Evolutionary conservation across 2,113 vertebrate genomes (phyloP), one percentile per base, ranked within the genome.

Genomic region (Phalacrocorax aristotelis): DNA sequence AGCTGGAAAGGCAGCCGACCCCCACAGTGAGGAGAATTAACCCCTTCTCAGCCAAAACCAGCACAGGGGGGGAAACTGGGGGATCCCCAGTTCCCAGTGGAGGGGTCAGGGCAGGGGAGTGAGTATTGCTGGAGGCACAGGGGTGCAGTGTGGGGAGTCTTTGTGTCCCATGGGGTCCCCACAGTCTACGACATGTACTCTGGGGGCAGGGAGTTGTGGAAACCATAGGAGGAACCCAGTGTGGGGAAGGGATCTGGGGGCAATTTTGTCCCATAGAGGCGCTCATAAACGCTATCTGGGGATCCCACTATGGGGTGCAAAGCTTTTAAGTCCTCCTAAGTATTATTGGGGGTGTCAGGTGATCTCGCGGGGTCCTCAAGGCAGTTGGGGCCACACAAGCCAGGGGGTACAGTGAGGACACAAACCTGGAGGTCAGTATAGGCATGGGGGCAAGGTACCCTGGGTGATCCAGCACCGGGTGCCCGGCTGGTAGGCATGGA

Each of bases 401-500:
- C 91, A 21, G 72, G 11, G 27, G 96, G 96, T 3, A 97, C 38
- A 51, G 84, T 96, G 89, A 97, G 97, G 85, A 98, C 97, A 23
- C 98, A 98, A 26, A 89, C 95, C 20, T 94, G 83, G 65, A 98
- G 88, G 52, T 98, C 98, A 29, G 96, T 93, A 10, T 96, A 98
- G 62, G 97, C 97, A 11, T 92, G 96, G 57, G 57, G 97, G 97
- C 91, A 98, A 93, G 19, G 97, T 97, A 61, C 98, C 98, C 8
- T 98, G 90, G 13, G 96, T 98, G 49, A 98, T 96, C 98, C 98
- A 98, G 36, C 98, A 97, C 55, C 96, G 95, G 16, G 89, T 70
- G 16, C 92, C 97, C 0, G 98, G 98, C 72, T 97, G 97, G 51
- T 98, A 99, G 71, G 98, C 97, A 0, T 98, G 98, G 74, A 98